Conservation (phyloP, 2,888 invertebrate genomes). For the Stenichneumon culpator region DNA sequence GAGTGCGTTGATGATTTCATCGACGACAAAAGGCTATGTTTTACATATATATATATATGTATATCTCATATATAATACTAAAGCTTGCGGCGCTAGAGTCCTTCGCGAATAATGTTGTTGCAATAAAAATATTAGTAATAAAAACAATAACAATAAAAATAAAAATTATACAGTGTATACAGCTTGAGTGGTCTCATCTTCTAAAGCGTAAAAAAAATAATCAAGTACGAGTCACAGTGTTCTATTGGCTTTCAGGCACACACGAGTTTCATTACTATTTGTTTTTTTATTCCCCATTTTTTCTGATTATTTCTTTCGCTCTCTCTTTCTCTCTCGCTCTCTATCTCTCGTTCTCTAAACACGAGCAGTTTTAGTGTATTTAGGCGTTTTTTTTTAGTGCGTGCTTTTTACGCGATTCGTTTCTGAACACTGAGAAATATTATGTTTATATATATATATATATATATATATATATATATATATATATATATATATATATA, state of each 20-base stretch:
- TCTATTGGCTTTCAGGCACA: conserved; percentile 68
- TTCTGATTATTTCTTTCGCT: conserved; percentile 23
- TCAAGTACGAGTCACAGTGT: conserved; percentile 62
- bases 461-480: conserved; percentile 3
- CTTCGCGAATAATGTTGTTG: conserved; percentile 22
- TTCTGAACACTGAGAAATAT: conserved; percentile 70
- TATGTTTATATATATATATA: conserved; percentile 43
- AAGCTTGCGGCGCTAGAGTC: conserved; percentile 32
- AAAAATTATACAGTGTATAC: conserved; percentile 48
- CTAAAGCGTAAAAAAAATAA: conserved; percentile 68
- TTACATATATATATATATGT: background rate
- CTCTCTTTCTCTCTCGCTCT: conserved; percentile 25
- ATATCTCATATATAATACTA: conserved; percentile 15
- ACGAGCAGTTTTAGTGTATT: conserved; percentile 65
- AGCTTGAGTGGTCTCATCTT: conserved; percentile 44
- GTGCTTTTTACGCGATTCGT: conserved; percentile 64
- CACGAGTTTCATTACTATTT: conserved; percentile 52
- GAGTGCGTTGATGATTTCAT: conserved; percentile 32
- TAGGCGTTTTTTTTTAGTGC: conserved; percentile 62
- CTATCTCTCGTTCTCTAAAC: conserved; percentile 51
- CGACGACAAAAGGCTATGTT: conserved; percentile 33
- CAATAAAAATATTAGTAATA: conserved; percentile 28
- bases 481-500: conserved; percentile 23
- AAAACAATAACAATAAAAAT: conserved; percentile 20
- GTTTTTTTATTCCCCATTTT: conserved; percentile 11